Conservation (phyloP, 2,888 invertebrate species). For the Ashinkailepas kermadecensis region DNA sequence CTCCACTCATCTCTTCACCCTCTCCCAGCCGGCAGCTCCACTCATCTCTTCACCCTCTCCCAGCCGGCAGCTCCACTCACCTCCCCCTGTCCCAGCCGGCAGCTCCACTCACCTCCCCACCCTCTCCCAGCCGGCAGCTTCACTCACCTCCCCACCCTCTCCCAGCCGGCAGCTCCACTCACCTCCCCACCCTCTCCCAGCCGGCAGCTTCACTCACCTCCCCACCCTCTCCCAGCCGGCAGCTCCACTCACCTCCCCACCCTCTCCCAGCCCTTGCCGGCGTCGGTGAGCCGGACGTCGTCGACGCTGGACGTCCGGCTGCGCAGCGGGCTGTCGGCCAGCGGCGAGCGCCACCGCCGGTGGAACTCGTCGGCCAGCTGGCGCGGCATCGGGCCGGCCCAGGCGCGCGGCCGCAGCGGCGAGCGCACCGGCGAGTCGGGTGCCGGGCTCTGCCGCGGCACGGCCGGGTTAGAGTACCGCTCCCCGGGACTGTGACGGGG, state of each 20-base stretch:
- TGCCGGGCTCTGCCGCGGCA: background rate
- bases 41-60: too few species aligned
- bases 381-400: conserved; percentile 85
- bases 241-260: conserved; percentile 57
- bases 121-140: too few species aligned
- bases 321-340: background rate
- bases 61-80: too few species aligned
- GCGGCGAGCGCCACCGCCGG: conserved; percentile 39
- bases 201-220: background rate
- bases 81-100: too few species aligned
- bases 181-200: background rate
- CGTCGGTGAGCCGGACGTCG: conserved; percentile 53
- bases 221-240: background rate
- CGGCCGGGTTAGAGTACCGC: background rate
- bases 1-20: too few species aligned
- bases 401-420: conserved; percentile 50
- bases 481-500: too few species aligned
- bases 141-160: conserved; percentile 62
- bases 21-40: too few species aligned
- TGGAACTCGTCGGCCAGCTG: conserved; percentile 62
- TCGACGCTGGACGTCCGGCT: background rate
- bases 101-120: too few species aligned
- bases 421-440: conserved; percentile 34
- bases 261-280: conserved; percentile 79
- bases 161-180: conserved; percentile 51